Evolutionary conservation across 2,113 vertebrate species (phyloP).

Genomic region (Danio rerio): DNA sequence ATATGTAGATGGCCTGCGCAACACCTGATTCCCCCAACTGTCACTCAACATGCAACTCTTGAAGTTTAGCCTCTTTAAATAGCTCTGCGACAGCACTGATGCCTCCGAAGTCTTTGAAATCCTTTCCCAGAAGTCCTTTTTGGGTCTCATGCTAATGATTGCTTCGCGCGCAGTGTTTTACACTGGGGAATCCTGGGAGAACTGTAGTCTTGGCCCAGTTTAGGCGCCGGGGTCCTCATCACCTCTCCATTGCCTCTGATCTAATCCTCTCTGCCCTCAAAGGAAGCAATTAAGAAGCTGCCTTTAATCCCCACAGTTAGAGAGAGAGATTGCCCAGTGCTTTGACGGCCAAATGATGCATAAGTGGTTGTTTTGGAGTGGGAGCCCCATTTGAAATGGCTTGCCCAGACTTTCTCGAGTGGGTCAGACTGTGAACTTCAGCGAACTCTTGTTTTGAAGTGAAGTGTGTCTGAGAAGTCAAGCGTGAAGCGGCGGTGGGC

Average conservation of each 20-base stretch:
- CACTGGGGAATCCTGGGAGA: constrained; percentile 49
- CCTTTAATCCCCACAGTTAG: constrained; percentile 49
- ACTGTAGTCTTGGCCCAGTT: constrained; percentile 31
- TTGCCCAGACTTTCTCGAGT: constrained; percentile 29
- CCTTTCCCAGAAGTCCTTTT: constrained; percentile 38
- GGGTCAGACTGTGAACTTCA: constrained; percentile 9
- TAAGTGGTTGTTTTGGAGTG: constrained; percentile 55
- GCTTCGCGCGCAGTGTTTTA: constrained; percentile 19
- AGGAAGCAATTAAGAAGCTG: constrained; percentile 55
- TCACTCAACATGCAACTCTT: constrained; percentile 8
- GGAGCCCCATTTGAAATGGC: constrained; percentile 42
- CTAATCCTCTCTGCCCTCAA: constrained; percentile 48
- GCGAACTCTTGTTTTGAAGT: constrained; percentile 7
- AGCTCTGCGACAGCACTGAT: constrained; percentile 8
- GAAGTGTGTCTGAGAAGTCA: background rate
- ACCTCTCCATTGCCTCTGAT: constrained; percentile 47
- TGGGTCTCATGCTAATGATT: constrained; percentile 36
- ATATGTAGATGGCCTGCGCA: background rate
- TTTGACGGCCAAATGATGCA: constrained; percentile 53
- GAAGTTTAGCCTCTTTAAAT: constrained; percentile 30
- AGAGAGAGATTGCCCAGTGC: constrained; percentile 33
- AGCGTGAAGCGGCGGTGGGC: background rate
- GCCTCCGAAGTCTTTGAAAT: constrained; percentile 34
- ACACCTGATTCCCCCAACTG: constrained; percentile 19
- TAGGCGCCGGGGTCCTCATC: constrained; percentile 35